Conservation (phyloP, 2,113 vertebrate genomes). For the Alosa alosa region DNA sequence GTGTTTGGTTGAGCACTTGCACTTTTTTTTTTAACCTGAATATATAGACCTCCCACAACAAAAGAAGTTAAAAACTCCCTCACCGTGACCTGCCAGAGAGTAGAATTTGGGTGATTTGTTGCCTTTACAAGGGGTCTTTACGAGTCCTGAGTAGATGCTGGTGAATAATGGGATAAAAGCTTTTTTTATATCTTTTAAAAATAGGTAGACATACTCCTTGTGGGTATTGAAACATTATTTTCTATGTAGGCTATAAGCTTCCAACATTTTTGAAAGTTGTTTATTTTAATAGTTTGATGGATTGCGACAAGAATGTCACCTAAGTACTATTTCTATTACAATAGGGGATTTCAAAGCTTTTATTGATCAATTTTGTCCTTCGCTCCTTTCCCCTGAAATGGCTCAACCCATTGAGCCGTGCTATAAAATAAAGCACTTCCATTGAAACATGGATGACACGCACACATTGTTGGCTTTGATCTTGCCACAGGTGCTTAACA, state of each 20-base stretch:
- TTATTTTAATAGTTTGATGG: neutral
- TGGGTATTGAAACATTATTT: neutral
- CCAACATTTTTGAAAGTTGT: neutral
- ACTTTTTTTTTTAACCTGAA: neutral
- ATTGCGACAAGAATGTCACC: slow-evolving; percentile 1
- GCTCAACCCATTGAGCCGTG: slow-evolving; percentile 32
- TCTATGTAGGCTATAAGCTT: neutral
- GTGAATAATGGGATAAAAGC: neutral
- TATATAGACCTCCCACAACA: neutral
- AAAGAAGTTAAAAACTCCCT: neutral
- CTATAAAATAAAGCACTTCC: slow-evolving; percentile 43
- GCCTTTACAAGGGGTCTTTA: neutral
- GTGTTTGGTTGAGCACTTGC: neutral
- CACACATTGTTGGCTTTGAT: slow-evolving; percentile 68
- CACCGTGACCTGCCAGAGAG: neutral
- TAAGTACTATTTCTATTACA: slow-evolving; percentile 24
- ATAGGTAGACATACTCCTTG: neutral
- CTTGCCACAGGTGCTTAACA: slow-evolving; percentile 69
- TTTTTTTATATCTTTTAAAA: neutral
- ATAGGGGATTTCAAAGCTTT: slow-evolving; percentile 54
- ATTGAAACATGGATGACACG: slow-evolving; percentile 67
- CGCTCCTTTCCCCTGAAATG: slow-evolving; percentile 29
- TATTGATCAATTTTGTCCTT: slow-evolving; percentile 49
- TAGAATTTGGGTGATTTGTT: neutral
- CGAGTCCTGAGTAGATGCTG: neutral